A percentile compares a stretch with the other conserved stretches of the same genome.
These are phyloP conservation scores for Oscarella lobularis DNA, from an alignment of 37 sponge, comb jelly and placozoan species.

Conservation along the genomic window DNA sequence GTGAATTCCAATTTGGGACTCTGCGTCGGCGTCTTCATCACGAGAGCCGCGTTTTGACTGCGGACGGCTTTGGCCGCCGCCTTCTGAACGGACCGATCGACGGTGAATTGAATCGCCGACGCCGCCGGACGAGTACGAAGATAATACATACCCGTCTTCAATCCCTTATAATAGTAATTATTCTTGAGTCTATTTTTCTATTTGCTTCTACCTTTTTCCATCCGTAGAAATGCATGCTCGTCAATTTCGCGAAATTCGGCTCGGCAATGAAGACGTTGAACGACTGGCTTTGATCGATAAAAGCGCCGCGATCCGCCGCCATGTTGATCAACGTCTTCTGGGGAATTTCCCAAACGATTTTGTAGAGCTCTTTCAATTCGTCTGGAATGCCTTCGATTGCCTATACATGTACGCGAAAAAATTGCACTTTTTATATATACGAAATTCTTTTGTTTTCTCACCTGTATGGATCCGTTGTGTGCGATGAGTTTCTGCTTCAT, in stretches of 20 bases:
- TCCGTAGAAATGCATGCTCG: conserved; percentile 99
- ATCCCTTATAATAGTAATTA: conserved; percentile 35
- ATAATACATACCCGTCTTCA: conserved; percentile 99
- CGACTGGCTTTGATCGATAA: conserved; percentile 94
- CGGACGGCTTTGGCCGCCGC: no score
- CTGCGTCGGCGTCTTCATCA: no score
- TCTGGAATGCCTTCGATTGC: conserved; percentile 75
- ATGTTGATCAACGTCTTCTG: conserved; percentile 93
- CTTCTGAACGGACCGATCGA: conserved; percentile 52
- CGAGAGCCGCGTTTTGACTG: no score
- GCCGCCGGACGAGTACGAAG: conserved; percentile 87
- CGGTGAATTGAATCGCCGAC: conserved; percentile 97
- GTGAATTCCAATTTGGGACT: no score
- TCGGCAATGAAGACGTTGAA: conserved; percentile 95
- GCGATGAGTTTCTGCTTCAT: conserved; percentile 96
- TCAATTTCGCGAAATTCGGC: conserved; percentile 89
- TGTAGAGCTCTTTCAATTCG: conserved; percentile 87
- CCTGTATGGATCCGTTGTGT: conserved; percentile 91
- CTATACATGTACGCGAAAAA: conserved; percentile 16
- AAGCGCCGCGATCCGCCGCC: conserved; percentile 94
- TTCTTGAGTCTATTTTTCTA: no score
- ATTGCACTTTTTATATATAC: no score
- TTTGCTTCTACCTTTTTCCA: conserved; percentile 99
- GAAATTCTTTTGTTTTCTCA: no score
- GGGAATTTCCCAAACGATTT: conserved; percentile 96